Evolutionary conservation across 2,888 invertebrate species (phyloP), one percentile per base, ranked within the genome.

Genomic region (Aelia acuminata): DNA sequence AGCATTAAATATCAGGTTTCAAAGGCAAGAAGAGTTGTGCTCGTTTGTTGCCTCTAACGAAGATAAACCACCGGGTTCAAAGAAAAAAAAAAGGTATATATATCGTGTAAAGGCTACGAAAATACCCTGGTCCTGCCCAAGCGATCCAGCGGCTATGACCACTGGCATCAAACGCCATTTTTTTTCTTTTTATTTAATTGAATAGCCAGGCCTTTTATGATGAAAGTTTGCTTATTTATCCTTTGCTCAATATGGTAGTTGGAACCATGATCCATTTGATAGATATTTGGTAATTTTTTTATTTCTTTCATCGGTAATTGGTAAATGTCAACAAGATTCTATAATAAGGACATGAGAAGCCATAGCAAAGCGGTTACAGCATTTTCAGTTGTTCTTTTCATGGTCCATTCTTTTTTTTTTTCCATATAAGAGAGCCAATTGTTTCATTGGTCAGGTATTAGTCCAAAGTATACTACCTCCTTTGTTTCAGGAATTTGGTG

Each of bases 11-110:
- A 57, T 57, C 31, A 70, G 63, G 35, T 70, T 70, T 70, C 15
- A 35, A 35, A 70, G 63, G 2, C 63, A 70, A 35, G 63, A 18
- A 70, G 63, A 70, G 63, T 35, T 35, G 35, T 70, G 63, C 31
- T 70, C 63, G 63, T 70, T 70, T 35, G 63, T 70, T 70, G 63
- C 63, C 63, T 7, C 63, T 70, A 70, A 70, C 63, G 63, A 70
- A 70, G 63, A 70, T 35, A 70, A 70, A 70, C 63, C 63, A 70
- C 31, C 63, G 10, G 63, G 31, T 70, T 70, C 63, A 70, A 70
- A 70, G 63, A 70, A 70, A 70, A 70, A 57, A 53, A 50, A 57
- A 70, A 70, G 35, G 31, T 70, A 70, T 70, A 70, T 35, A 70
- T 70, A 70, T 70, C 63, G 63, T 70, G 63, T 70, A 70, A 70